A percentile compares a stretch with the other conserved stretches of the same genome.
Conservation (phyloP, 2,113 vertebrate genomes). For the Hippocampus guttulatus region DNA sequence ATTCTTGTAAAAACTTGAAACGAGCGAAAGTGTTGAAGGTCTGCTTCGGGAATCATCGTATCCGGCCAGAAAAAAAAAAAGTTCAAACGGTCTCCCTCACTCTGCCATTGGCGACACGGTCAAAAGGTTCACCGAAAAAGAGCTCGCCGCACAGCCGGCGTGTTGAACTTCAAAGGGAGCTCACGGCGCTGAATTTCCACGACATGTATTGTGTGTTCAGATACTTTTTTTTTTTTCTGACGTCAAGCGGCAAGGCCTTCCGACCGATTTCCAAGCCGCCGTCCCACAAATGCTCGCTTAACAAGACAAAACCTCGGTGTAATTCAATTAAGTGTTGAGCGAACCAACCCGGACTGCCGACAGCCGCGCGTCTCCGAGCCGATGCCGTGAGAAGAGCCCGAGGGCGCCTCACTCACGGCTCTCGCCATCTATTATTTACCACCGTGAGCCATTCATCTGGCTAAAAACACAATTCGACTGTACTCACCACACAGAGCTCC, state of each 20-base stretch:
- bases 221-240: no score
- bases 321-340: not conserved
- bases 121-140: conserved; percentile 59
- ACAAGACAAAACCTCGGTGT: not conserved
- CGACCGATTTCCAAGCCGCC: no score
- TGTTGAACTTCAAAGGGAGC: conserved; percentile 60
- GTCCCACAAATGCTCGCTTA: not conserved
- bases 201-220: conserved; percentile 28
- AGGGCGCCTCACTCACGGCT: conserved; percentile 32
- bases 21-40: conserved; percentile 14
- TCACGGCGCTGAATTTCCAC: conserved; percentile 45
- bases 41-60: not conserved
- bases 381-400: conserved; percentile 44
- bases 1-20: conserved; percentile 1
- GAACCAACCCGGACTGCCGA: no score
- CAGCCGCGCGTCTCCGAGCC: conserved; percentile 25
- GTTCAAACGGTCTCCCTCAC: conserved; percentile 25
- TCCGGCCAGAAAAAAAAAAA: not conserved
- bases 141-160: conserved; percentile 27
- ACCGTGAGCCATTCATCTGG: conserved; percentile 52
- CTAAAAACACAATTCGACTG: conserved; percentile 60
- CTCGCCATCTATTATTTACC: conserved; percentile 68
- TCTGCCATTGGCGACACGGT: conserved; percentile 18
- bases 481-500: conserved; percentile 44
- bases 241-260: not conserved